These are phyloP conservation scores for Meriones psammophilus DNA, from an alignment of 2,797 vertebrate genomes.

Conservation along the genomic window DNA sequence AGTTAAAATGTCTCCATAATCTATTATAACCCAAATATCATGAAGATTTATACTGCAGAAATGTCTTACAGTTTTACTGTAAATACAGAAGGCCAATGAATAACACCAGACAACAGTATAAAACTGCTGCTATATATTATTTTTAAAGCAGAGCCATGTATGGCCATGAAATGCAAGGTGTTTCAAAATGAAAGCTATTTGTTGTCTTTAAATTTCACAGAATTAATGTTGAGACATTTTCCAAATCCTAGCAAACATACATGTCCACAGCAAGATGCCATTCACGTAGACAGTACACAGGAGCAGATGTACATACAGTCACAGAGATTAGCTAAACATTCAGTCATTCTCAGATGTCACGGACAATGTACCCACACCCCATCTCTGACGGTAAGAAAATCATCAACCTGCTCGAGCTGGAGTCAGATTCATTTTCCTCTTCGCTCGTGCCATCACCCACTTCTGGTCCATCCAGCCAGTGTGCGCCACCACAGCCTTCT, in stretches of 20 bases:
- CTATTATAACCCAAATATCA: constrained; percentile 50
- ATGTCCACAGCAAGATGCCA: constrained; percentile 20
- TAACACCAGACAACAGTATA: constrained; percentile 58
- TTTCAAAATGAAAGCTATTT: constrained; percentile 77
- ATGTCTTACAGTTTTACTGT: constrained; percentile 66
- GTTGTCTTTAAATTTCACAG: constrained; percentile 66
- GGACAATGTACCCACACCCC: constrained; percentile 68
- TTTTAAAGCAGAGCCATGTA: constrained; percentile 66
- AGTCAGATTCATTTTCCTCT: constrained; percentile 94
- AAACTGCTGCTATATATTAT: constrained; percentile 68
- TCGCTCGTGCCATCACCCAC: constrained; percentile 90
- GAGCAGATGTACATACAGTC: background rate
- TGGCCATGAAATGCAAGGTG: constrained; percentile 59
- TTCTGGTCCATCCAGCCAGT: constrained; percentile 89
- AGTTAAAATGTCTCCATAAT: constrained; percentile 58
- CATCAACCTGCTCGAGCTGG: constrained; percentile 97
- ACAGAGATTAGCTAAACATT: constrained; percentile 56
- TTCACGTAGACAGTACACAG: background rate
- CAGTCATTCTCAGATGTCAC: constrained; percentile 62
- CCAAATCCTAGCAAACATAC: constrained; percentile 60
- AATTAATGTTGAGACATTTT: constrained; percentile 47
- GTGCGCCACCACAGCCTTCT: constrained; percentile 90
- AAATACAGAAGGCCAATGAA: constrained; percentile 53
- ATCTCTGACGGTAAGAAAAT: constrained; percentile 84
- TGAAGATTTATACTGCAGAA: constrained; percentile 54